These are phyloP conservation scores for Leucania comma DNA, from an alignment of 2,888 invertebrate genomes.

Conservation along the genomic window DNA sequence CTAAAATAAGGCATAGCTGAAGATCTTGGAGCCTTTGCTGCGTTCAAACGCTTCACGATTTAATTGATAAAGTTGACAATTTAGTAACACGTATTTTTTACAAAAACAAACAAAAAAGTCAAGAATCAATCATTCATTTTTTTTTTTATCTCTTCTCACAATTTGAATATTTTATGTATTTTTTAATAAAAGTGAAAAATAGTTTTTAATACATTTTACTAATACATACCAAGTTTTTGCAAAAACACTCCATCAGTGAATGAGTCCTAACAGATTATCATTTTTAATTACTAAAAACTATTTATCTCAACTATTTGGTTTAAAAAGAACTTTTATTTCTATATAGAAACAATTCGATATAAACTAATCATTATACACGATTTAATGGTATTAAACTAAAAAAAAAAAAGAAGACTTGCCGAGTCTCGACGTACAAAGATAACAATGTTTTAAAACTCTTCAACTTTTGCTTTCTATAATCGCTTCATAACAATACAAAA, in stretches of 20 bases:
- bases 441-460: conserved; percentile 65
- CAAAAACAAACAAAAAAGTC: conserved; percentile 49
- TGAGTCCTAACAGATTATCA: conserved; percentile 48
- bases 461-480: conserved; percentile 62
- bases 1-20: conserved; percentile 50
- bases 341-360: conserved; percentile 69
- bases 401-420: conserved; percentile 68
- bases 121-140: conserved; percentile 6
- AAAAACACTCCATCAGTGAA: conserved; percentile 57
- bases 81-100: conserved; percentile 54
- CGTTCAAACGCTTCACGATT: conserved; percentile 32
- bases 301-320: conserved; percentile 79
- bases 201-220: conserved; percentile 51
- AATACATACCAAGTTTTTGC: conserved; percentile 59
- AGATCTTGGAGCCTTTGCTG: conserved; percentile 34
- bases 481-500: conserved; percentile 40
- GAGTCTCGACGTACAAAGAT: conserved; percentile 63
- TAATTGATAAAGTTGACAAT: conserved; percentile 38
- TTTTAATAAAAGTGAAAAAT: conserved; percentile 61
- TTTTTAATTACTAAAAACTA: conserved; percentile 61
- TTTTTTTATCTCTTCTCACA: conserved; percentile 29
- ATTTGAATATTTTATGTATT: conserved; percentile 53
- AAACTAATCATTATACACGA: conserved; percentile 69
- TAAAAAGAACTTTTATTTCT: conserved; percentile 69
- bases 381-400: conserved; percentile 68